Percentiles rank a stretch among this genome's conserved stretches.
These are phyloP conservation scores for Chelon labrosus DNA, from an alignment of 2,797 vertebrate genomes.

Conservation along the genomic window DNA sequence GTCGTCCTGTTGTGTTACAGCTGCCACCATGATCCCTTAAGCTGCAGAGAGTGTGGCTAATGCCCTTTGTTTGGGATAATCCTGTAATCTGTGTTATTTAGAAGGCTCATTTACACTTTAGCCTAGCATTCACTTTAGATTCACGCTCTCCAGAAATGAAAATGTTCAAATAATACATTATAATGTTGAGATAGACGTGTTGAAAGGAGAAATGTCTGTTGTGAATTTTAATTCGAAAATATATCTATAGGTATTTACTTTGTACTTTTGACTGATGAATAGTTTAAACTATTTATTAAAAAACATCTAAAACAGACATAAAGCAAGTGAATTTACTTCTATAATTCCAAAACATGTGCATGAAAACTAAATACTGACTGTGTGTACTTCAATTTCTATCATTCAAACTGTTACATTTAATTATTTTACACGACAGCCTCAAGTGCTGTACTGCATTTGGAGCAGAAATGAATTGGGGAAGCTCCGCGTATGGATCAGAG, in stretches of 20 bases:
- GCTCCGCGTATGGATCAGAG: slow-evolving; percentile 57
- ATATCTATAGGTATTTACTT: not conserved
- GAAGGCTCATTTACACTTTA: slow-evolving; percentile 84
- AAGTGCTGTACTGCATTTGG: slow-evolving; percentile 63
- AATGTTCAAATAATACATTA: slow-evolving; percentile 40
- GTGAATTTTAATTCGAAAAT: not conserved
- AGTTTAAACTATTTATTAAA: not conserved
- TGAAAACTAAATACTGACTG: slow-evolving; percentile 4
- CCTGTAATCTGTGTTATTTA: slow-evolving; percentile 87
- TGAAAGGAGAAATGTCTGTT: slow-evolving; percentile 14
- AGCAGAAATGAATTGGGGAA: slow-evolving; percentile 66
- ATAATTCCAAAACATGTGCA: not conserved
- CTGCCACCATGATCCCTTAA: slow-evolving; percentile 87
- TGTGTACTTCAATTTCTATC: not conserved
- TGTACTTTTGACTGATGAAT: slow-evolving; percentile 2
- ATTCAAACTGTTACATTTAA: slow-evolving; percentile 36
- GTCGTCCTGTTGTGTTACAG: slow-evolving; percentile 85
- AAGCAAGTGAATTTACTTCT: slow-evolving; percentile 8
- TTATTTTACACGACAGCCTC: slow-evolving; percentile 21
- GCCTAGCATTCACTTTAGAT: slow-evolving; percentile 70
- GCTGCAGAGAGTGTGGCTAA: slow-evolving; percentile 85
- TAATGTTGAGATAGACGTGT: slow-evolving; percentile 33
- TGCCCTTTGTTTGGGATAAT: slow-evolving; percentile 88
- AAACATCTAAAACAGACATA: slow-evolving; percentile 7
- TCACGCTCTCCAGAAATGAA: slow-evolving; percentile 58